Percentiles rank a stretch among this genome's conserved stretches.
phyloP scores from a whole-genome alignment of 30 jellyfish, hydroid and myxozoan species.

The Rhopilema esculentum region DNA sequence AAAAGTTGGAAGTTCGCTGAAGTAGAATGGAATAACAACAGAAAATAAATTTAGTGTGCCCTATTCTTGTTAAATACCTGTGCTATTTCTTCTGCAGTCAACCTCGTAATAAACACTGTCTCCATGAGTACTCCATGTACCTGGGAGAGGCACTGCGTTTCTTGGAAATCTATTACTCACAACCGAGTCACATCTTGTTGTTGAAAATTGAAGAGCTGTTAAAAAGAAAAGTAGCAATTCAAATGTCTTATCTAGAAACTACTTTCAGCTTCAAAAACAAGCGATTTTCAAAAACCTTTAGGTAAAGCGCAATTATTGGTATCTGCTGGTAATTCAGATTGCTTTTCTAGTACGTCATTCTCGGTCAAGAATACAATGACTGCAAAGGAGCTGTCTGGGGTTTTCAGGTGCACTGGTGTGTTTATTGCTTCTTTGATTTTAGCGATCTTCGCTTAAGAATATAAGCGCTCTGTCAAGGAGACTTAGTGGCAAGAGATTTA shows the following conservation, averaged over 20 bases:
- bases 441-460: too few relatives aligned
- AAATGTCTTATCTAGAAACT: background rate
- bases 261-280: too few relatives aligned
- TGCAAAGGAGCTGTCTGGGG: too few relatives aligned
- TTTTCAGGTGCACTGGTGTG: too few relatives aligned
- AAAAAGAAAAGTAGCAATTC: background rate
- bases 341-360: too few relatives aligned
- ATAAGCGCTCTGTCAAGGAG: too few relatives aligned
- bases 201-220: constrained; percentile 55
- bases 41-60: background rate
- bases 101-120: constrained; percentile 35
- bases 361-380: too few relatives aligned
- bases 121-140: constrained; percentile 27
- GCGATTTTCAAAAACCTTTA: too few relatives aligned
- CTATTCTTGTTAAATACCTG: constrained; percentile 11
- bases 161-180: constrained; percentile 58
- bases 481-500: too few relatives aligned
- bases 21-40: background rate
- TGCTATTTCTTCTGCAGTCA: constrained; percentile 48
- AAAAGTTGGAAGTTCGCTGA: background rate
- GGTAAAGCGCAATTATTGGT: too few relatives aligned
- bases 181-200: constrained; percentile 67
- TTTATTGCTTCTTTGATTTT: too few relatives aligned
- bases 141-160: background rate
- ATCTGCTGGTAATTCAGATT: too few relatives aligned